Base-by-base conservation (phyloP, 2,888 invertebrate species). In the Prosopocoilus inquinatus region DNA sequence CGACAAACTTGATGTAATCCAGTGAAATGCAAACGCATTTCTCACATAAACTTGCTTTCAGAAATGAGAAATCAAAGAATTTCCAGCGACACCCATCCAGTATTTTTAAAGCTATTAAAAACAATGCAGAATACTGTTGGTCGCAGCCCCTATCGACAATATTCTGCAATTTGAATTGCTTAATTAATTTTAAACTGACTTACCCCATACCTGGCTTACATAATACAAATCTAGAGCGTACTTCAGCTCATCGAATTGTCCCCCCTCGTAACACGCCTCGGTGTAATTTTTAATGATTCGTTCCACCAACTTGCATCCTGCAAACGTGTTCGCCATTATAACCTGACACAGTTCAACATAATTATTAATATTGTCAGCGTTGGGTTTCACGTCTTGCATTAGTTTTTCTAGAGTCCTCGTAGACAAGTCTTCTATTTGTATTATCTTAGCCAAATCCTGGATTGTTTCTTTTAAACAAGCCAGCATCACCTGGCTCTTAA, bases 401-500 rank as follows among this genome's bases (percentile, higher is more conserved):
- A 66, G 53, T 15, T 64, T 56, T 7, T 62, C 50, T 9, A 75
- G 59, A 16, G 59, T 53, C n/a, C 53, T 66, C 20, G 66, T 50
- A 3, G 68, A 66, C 12, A 73, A 55, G 8, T 66, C 57, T 34
- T 68, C 64, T 45, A 73, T 67, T 49, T 60, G 59, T 1, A 64
- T 50, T 32, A 64, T 33, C 45, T 50, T 34, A 51, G 58, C 57
- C 7, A 63, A 54, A 11, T 38, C 43, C 4, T 12, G 43, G 52
- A 66, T 64, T 20, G 53, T 50, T 2, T 53, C 53, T 46, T 56
- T 64, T 41, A 73, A 63, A 50, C 54, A 60, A 3, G 54, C 41
- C n/a, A 63, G 51, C 55, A 67, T 67, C 45, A 65, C 64, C 15
- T 55, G 20, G 53, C 65, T 72, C 50, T 70, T 72, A 13, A 75